These are phyloP conservation scores for Phrynocephalus guinanensis DNA, from an alignment of 2,797 vertebrate species.

Conservation along the genomic window DNA sequence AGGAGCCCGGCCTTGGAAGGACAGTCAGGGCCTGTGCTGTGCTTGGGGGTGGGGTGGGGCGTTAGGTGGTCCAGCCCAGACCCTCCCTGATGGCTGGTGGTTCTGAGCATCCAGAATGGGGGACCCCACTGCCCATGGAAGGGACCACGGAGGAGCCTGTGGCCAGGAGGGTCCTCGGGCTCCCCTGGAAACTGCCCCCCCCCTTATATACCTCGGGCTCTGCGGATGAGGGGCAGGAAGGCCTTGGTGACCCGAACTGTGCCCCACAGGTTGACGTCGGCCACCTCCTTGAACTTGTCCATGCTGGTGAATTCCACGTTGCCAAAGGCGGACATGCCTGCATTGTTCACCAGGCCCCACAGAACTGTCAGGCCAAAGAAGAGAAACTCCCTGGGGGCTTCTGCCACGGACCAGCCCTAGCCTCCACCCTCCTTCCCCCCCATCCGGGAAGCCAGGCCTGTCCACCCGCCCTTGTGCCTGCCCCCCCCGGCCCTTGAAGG, in stretches of 20 bases:
- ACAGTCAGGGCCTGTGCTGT: no score
- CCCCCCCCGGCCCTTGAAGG: no score
- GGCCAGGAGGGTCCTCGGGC: no score
- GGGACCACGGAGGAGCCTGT: neutral
- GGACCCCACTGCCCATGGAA: no score
- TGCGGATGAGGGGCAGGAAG: constrained; percentile 86
- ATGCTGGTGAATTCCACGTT: constrained; percentile 90
- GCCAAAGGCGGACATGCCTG: constrained; percentile 84
- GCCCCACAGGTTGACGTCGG: constrained; percentile 90
- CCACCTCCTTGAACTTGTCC: constrained; percentile 85
- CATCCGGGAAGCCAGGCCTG: no score
- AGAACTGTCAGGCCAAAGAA: constrained; percentile 78
- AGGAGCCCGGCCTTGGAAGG: no score
- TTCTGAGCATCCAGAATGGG: no score
- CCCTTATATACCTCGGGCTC: constrained; percentile 81
- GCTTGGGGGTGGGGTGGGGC: no score
- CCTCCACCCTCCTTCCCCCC: neutral
- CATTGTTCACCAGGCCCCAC: constrained; percentile 92
- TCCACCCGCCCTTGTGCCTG: no score
- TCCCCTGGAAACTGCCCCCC: rapidly evolving
- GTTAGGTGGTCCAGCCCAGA: no score
- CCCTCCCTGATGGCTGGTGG: no score
- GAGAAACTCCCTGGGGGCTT: neutral
- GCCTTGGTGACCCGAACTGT: constrained; percentile 89
- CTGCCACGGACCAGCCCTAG: neutral